Base-by-base conservation (phyloP, 2,888 invertebrate genomes). In the Danaus chrysippus region DNA sequence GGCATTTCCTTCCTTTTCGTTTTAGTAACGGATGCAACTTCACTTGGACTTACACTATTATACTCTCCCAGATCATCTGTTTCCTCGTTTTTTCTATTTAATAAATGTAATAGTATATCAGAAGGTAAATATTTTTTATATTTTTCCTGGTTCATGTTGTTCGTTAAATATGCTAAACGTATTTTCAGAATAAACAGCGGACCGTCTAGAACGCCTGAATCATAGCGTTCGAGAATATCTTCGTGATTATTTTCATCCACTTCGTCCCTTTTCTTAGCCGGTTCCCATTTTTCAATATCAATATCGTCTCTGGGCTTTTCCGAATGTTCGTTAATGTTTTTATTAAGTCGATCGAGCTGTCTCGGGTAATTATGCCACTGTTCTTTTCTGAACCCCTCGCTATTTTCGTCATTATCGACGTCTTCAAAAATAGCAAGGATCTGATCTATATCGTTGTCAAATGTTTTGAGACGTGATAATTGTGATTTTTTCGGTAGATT, bases 301-400 rank as follows among this genome's bases (percentile, higher is more conserved):
- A 73, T 70, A 9, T 44, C 54, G 19, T 68, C 56, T 15, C 59
- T 42, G 44, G 61, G 59, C 34, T 67, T 64, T 23, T 68, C 60
- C 15, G 63, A 61, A 46, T 66, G 63, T 15, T 59, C 61, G 44
- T 64, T 54, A 10, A 58, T 55, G 17, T 66, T 59, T 65, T 56
- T 64, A 62, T 87, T 83, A 46, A 87, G 87, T 55, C 87, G 84
- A 70, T 88, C 86, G 56, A 88, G 71, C 64, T 86, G 87, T 59
- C 87, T 77, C 1, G 89, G 88, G 66, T 89, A 89, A 71, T 87
- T 86, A 62, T 85, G 87, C 88, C 87, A 87, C 72, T 86, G 86
- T 68, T 88, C 83, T 80, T 84, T 81, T 49, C 84, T 74, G 64
- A 79, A 84, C n/a, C 85, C 86, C 65, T 87, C 79, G 1, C 81